Base-by-base conservation (phyloP, 2,113 vertebrate genomes). In the Abramis brama region DNA sequence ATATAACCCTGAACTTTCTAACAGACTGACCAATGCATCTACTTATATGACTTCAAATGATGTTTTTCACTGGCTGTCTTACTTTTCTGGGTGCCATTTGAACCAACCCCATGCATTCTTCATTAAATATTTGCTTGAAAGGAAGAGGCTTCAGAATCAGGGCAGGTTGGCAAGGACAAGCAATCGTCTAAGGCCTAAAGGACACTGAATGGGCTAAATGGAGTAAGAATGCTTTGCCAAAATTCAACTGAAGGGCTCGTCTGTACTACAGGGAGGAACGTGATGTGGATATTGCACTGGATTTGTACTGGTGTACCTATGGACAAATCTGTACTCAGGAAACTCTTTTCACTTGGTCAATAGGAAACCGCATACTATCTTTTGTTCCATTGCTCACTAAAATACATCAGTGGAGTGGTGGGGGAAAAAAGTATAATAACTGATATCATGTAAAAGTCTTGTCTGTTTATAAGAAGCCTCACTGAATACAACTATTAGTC, bases 291-390 rank as follows among this genome's bases (percentile, higher is more conserved):
- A 2, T 62, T 83, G 66, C 82, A 73, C 82, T 83, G 68, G 68
- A 83, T 74, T 59, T 73, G 80, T 55, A 82, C 59, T 81, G 62
- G 27, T 52, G 62, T 82, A 70, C 62, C 36, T 70, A 70, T 70
- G 62, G 80, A 70, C 82, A 83, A 83, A 73, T 59, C 23, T 83
- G 82, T 74, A 59, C 52, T 83, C 52, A 59, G 80, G 80, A 82
- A 82, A 70, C 45, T 23, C 27, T 68, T 21, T 64, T 45, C 39
- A 50, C 59, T 80, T 25, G 55, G 45, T 82, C 45, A 64, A 19
- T 36, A 70, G 45, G 64, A 70, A 82, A 81, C 8, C 3, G 1
- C 43, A 33, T 68, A 13, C 9, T 47, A 23, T 80, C 6, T 52
- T 82, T 82, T 50, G 43, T 23, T 70, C 45, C 62, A 13, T 66